A percentile compares a stretch with the other conserved stretches of the same genome.
Evolutionary conservation across 2,113 vertebrate genomes (phyloP).

Genomic region (Pollimyrus isidori): DNA sequence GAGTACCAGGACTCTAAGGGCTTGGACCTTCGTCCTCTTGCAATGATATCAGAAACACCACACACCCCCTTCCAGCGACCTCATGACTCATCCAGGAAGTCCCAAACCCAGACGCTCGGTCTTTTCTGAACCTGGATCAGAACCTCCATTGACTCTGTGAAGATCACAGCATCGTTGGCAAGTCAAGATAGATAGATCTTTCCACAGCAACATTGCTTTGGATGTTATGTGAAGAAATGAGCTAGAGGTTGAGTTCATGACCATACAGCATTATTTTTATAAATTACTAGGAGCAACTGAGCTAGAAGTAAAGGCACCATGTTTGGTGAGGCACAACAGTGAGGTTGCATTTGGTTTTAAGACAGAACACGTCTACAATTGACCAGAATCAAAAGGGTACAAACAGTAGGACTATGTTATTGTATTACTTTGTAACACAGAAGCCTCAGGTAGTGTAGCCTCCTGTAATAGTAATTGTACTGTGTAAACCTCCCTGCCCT

Average conservation of each 20-base stretch:
- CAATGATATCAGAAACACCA: too few species aligned
- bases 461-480: neutral
- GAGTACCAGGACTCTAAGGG: too few species aligned
- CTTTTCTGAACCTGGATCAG: neutral
- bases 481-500: neutral
- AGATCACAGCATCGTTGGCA: neutral
- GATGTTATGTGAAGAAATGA: neutral
- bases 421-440: neutral
- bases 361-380: neutral
- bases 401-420: neutral
- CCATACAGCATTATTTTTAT: neutral
- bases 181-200: neutral
- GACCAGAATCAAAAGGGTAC: neutral
- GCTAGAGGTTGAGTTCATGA: neutral
- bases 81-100: neutral
- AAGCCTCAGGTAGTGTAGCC: neutral
- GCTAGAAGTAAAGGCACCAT: neutral
- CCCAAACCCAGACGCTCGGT: neutral
- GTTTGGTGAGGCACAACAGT: neutral
- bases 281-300: neutral
- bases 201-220: neutral
- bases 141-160: neutral
- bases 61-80: too few species aligned
- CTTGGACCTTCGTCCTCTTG: too few species aligned
- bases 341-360: neutral